Percentiles rank a stretch among this genome's conserved stretches.
phyloP scores from a whole-genome alignment of 2,888 invertebrate species.

The Rotaria sp. region DNA sequence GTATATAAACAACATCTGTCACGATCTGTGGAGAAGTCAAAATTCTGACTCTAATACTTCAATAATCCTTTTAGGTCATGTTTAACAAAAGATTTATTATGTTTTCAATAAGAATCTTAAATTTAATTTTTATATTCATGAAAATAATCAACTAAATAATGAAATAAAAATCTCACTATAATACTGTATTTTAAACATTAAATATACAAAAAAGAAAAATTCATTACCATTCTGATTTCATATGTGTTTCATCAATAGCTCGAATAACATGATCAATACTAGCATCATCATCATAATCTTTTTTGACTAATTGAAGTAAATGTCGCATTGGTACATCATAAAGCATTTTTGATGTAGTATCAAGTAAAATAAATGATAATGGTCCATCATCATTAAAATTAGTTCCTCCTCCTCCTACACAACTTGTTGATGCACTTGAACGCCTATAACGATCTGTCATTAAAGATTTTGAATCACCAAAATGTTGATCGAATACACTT shows the following conservation, averaged over 20 bases:
- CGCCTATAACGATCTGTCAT: background rate
- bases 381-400: background rate
- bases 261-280: background rate
- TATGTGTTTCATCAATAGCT: background rate
- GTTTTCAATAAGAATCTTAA: no score
- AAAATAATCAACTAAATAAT: no score
- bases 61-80: no score
- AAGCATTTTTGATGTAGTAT: conserved; percentile 19
- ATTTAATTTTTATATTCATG: no score
- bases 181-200: no score
- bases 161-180: no score
- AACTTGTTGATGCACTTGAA: background rate
- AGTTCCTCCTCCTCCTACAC: background rate
- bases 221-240: background rate
- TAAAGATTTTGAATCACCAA: background rate
- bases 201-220: no score
- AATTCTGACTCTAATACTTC: no score
- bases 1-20: no score
- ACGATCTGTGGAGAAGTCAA: no score
- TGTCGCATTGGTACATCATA: conserved; percentile 13
- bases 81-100: no score
- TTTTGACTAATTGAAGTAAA: background rate
- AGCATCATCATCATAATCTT: background rate
- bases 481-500: background rate
- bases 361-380: conserved; percentile 8